Evolutionary conservation across 1,140 invertebrate species (phyloP).

Genomic region (Heterodera schachtii): DNA sequence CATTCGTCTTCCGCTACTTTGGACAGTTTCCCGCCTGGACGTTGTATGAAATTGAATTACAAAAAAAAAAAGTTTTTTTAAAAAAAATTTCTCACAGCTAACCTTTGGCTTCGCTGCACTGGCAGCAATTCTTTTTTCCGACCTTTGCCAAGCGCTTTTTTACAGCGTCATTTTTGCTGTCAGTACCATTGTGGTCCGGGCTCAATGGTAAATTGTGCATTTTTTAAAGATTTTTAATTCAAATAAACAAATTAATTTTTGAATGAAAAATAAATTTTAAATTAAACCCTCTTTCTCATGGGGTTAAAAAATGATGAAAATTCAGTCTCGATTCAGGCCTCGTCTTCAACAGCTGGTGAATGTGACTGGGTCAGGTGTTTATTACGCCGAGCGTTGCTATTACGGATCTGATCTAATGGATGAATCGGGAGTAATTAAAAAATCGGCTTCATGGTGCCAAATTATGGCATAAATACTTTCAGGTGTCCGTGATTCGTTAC

Average conservation of each 20-base stretch:
- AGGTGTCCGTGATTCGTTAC: slow-evolving; percentile 46
- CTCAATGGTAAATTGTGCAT: slow-evolving; percentile 45
- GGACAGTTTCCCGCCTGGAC: slow-evolving; percentile 46
- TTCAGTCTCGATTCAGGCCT: slow-evolving; percentile 36
- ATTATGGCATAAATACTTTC: not conserved
- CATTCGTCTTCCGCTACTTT: slow-evolving; percentile 31
- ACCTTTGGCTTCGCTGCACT: slow-evolving; percentile 47
- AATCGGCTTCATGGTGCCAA: not conserved
- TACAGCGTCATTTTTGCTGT: slow-evolving; percentile 37
- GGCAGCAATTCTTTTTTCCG: slow-evolving; percentile 27
- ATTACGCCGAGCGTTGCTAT: slow-evolving; percentile 50
- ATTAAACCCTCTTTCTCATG: too few relatives aligned
- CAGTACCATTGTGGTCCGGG: slow-evolving; percentile 43
- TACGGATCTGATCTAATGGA: slow-evolving; percentile 50
- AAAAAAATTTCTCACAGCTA: slow-evolving; percentile 21
- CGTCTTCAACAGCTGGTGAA: slow-evolving; percentile 51
- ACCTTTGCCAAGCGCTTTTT: slow-evolving; percentile 43
- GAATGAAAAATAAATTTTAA: too few relatives aligned
- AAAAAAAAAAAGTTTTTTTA: not conserved
- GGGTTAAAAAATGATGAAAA: too few relatives aligned
- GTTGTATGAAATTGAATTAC: slow-evolving; percentile 30
- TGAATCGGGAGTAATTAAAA: slow-evolving; percentile 39
- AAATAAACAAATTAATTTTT: not conserved
- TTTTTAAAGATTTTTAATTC: slow-evolving; percentile 1
- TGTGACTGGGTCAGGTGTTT: slow-evolving; percentile 54